Percentiles rank a stretch among this genome's conserved stretches.
phyloP scores from a whole-genome alignment of 2,888 invertebrate genomes.

The Xanthostigma xanthostigma region DNA sequence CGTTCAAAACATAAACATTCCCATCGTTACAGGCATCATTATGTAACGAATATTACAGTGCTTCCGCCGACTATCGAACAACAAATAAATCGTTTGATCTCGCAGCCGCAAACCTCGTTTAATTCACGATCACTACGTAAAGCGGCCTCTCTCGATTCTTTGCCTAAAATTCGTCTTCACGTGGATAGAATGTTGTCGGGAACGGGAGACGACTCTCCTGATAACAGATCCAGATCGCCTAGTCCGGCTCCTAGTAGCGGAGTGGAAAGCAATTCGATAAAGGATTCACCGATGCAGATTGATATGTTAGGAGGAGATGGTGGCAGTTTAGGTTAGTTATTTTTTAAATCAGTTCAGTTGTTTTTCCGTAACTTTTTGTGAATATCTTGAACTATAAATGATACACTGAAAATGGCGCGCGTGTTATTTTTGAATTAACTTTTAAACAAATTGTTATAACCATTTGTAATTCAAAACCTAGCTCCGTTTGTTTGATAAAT shows the following conservation, averaged over 20 bases:
- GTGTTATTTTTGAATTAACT: too few species aligned
- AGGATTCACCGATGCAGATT: slow-evolving; percentile 73
- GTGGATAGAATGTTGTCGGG: neutral
- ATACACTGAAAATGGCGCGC: too few species aligned
- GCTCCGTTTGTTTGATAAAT: too few species aligned
- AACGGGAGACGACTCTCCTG: slow-evolving; percentile 27
- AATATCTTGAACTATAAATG: too few species aligned
- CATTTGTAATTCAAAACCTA: too few species aligned
- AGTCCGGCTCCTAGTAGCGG: slow-evolving; percentile 83
- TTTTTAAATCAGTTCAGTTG: too few species aligned
- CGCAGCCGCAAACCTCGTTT: neutral
- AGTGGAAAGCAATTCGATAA: slow-evolving; percentile 68
- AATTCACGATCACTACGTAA: slow-evolving; percentile 1
- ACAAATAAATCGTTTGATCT: slow-evolving; percentile 4
- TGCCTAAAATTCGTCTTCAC: neutral
- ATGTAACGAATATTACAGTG: too few species aligned
- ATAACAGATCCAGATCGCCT: slow-evolving; percentile 56
- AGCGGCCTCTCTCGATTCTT: slow-evolving; percentile 3
- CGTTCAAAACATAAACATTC: neutral
- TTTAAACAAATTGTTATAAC: too few species aligned
- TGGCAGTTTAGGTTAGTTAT: slow-evolving; percentile 30
- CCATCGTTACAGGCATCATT: too few species aligned
- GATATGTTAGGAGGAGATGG: slow-evolving; percentile 55
- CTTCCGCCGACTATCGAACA: slow-evolving; percentile 3
- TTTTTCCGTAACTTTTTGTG: too few species aligned